Evolutionary conservation across 2,113 vertebrate genomes (phyloP), one percentile per base, ranked within the genome.

Genomic region (Zootoca vivipara): DNA sequence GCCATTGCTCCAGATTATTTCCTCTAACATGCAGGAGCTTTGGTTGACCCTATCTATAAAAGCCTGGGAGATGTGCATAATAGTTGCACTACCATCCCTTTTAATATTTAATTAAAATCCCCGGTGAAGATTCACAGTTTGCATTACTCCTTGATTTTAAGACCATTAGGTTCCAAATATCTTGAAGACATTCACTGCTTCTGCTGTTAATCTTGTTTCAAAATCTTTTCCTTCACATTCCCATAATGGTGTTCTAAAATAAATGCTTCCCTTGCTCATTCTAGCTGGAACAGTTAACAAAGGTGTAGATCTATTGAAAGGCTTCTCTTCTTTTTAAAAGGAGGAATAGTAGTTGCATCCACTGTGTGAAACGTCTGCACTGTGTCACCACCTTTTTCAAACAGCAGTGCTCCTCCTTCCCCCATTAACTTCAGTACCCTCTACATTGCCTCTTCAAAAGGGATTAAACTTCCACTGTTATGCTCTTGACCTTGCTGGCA

Each of bases 41-140:
- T 72, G 15, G 78, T 72, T 80, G 65, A 72, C 42, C 65, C 67
- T 70, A 72, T 30, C 70, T 56, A 58, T 33, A 26, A 80, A 70
- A 38, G 40, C 67, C 78, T 62, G 16, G 70, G 85, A 75, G 67
- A 73, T 38, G 15, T 18, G 13, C 52, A n/a, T 58, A 73, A 26
- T 85, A 16, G 69, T 73, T 72, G 15, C 16, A 67, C 78, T 33
- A 30, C 26, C 26, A 5, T 33, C 26, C 28, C 78, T 35, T 58
- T 85, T 33, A 20, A 85, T 74, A 58, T 73, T 81, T 73, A 42
- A 82, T 82, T 64, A 74, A 82, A 81, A 87, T 87, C 52, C 52
- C 35, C 24, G 26, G 18, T 81, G 40, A 73, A 42, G 42, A 72
- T 74, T 81, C 13, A 33, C 16, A 62, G 42, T 62, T 82, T 74